Percentiles rank a stretch among this genome's conserved stretches.
phyloP scores from a whole-genome alignment of 2,888 invertebrate species.

The Steinernema hermaphroditum region DNA sequence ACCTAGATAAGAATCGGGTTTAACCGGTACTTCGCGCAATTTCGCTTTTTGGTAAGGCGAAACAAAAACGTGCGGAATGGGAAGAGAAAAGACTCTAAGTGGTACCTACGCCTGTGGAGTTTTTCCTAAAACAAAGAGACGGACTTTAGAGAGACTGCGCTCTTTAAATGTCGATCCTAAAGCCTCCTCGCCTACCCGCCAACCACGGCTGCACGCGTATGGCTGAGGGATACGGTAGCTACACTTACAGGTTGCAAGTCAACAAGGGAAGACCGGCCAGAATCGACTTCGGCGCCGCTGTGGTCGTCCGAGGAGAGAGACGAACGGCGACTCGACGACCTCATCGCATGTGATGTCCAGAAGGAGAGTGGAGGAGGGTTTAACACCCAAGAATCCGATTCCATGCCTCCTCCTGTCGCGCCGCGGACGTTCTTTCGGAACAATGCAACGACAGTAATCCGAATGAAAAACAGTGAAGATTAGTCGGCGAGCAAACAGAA shows the following conservation, averaged over 20 bases:
- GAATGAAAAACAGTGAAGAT: background rate
- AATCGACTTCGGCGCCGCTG: background rate
- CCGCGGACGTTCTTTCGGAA: background rate
- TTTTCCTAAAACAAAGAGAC: too few relatives aligned
- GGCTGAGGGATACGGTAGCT: too few relatives aligned
- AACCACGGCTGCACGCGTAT: too few relatives aligned
- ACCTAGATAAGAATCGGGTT: too few relatives aligned
- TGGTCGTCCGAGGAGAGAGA: background rate
- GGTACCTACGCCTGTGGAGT: too few relatives aligned
- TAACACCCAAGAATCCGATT: background rate
- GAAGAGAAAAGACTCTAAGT: too few relatives aligned
- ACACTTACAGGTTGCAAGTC: slow-evolving; percentile 17
- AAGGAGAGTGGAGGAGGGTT: background rate
- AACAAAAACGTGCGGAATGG: too few relatives aligned
- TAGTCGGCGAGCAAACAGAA: slow-evolving; percentile 6
- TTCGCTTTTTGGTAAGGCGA: too few relatives aligned
- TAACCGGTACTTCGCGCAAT: too few relatives aligned
- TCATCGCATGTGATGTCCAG: slow-evolving; percentile 5
- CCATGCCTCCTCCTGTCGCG: slow-evolving; percentile 1
- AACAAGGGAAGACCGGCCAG: slow-evolving; percentile 5
- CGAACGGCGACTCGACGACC: background rate
- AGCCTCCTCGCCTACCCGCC: too few relatives aligned
- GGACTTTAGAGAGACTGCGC: too few relatives aligned
- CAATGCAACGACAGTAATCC: background rate
- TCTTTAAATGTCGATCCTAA: too few relatives aligned